These are phyloP conservation scores for Alcedo atthis DNA, from an alignment of 2,797 vertebrate genomes.

Conservation along the genomic window DNA sequence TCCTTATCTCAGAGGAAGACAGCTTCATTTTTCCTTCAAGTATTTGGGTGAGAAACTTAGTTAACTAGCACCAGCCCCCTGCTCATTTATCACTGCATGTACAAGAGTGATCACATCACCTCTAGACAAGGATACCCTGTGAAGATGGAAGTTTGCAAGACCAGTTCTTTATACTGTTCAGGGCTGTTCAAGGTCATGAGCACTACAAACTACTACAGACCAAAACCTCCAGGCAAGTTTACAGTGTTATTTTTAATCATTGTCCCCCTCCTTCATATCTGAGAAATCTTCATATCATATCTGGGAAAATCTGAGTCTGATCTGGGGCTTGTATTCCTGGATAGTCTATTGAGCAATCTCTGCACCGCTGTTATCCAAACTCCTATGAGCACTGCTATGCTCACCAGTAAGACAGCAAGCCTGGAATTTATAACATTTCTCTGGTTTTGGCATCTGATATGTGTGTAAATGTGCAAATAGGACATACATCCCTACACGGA, in stretches of 20 bases:
- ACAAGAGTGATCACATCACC: neutral
- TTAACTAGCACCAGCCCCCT: neutral
- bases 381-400: neutral
- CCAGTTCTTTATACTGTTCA: neutral
- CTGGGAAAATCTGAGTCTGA: neutral
- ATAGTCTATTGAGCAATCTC: neutral
- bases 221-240: conserved; percentile 4
- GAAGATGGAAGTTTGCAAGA: neutral
- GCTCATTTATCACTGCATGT: neutral
- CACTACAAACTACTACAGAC: neutral
- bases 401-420: neutral
- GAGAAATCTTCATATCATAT: too few relatives aligned
- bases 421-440: neutral
- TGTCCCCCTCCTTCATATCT: neutral
- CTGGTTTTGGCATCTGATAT: neutral
- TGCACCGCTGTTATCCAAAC: neutral
- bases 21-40: neutral
- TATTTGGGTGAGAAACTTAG: neutral
- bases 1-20: neutral
- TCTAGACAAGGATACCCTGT: neutral
- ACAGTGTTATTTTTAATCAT: neutral
- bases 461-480: neutral
- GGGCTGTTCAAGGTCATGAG: neutral
- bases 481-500: neutral
- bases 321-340: neutral